Conservation (phyloP, 2,113 vertebrate genomes). For the Progne subis region DNA sequence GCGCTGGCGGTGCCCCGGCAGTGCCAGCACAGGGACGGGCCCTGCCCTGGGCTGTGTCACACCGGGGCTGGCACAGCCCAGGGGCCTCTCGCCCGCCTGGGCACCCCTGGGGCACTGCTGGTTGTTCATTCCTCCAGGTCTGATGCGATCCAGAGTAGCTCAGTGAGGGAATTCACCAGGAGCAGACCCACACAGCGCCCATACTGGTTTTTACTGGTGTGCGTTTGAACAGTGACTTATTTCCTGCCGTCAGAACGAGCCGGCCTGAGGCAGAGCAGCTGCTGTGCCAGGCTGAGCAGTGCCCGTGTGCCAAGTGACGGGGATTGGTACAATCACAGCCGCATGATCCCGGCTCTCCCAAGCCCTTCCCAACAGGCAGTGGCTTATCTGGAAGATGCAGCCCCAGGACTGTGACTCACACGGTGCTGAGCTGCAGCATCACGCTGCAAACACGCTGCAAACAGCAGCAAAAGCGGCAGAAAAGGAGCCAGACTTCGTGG, state of each 20-base stretch:
- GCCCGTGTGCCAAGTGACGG: accelerated
- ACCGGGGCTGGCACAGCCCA: not conserved
- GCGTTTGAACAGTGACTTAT: not conserved
- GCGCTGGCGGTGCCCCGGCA: not conserved
- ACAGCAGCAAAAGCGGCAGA: not conserved
- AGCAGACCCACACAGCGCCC: not conserved
- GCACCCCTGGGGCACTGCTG: not conserved
- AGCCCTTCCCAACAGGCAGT: accelerated
- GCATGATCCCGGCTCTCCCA: not conserved
- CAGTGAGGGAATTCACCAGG: accelerated
- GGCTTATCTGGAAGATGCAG: not conserved
- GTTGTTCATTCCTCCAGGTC: accelerated
- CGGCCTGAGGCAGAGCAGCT: not conserved
- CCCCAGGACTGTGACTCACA: not conserved
- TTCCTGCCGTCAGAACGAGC: not conserved
- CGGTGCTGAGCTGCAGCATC: not conserved
- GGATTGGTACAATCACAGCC: not conserved
- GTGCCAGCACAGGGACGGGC: not conserved
- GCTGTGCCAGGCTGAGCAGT: not conserved
- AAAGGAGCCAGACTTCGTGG: accelerated
- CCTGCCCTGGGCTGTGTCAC: not conserved
- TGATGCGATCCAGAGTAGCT: accelerated
- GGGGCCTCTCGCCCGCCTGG: not conserved
- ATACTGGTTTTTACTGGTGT: not conserved
- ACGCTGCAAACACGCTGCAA: accelerated